Base-by-base conservation (phyloP, 1,140 invertebrate species). In the Elymnias hypermnestra region DNA sequence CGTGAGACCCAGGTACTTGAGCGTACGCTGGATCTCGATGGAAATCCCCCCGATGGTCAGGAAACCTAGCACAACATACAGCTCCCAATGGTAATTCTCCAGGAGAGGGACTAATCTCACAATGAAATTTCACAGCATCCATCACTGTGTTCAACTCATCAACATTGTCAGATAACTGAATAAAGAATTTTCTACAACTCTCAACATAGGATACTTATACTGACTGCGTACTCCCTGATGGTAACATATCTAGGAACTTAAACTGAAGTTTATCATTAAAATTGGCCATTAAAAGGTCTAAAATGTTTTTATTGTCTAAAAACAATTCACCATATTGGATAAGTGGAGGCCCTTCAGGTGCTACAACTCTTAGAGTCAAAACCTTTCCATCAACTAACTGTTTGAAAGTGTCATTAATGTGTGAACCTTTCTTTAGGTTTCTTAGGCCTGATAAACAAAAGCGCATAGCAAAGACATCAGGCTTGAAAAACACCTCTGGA, bases 1-100 rank as follows among this genome's bases (percentile, higher is more conserved):
- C n/a, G n/a, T n/a, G n/a, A n/a, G n/a, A n/a, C n/a, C n/a, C n/a
- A n/a, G n/a, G n/a, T n/a, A n/a, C n/a, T n/a, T n/a, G n/a, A n/a
- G n/a, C n/a, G n/a, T n/a, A n/a, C n/a, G n/a, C n/a, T n/a, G n/a
- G n/a, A n/a, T n/a, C n/a, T n/a, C n/a, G n/a, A n/a, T n/a, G n/a
- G n/a, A n/a, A n/a, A n/a, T n/a, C n/a, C n/a, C n/a, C n/a, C n/a
- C n/a, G n/a, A n/a, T n/a, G n/a, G n/a, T n/a, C n/a, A n/a, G 89
- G 89, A 53, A 90, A 95, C 22, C 91, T 83, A 0, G 93, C 94
- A 61, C 92, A 91, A 69, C 94, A 95, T 0, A 92, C 90, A 22
- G 90, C 83, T 3, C 91, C 91, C 0, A 92, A 46, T 17, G 90
- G 74, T 3, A 88, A 59, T 7, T 72, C 71, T 12, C 81, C 84